Base-by-base conservation (phyloP, 2,113 vertebrate genomes). In the Brachyhypopomus occidentalis region DNA sequence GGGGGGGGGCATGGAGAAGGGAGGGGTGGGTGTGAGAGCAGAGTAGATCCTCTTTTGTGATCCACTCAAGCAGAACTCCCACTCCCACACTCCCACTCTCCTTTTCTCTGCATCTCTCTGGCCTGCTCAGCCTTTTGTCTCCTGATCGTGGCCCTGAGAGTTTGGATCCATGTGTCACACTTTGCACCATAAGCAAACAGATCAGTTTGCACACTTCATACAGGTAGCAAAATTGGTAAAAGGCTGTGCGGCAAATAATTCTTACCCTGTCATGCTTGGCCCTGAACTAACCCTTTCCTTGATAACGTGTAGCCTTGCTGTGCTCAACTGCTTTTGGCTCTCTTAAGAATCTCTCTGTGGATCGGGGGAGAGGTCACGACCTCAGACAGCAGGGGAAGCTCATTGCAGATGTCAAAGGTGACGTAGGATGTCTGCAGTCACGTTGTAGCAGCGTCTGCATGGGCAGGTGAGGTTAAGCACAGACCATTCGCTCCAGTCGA, bases 41-140 rank as follows among this genome's bases (percentile, higher is more conserved):
- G 83, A 84, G 79, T 82, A 84, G 88, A 90, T 87, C 84, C 77
- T 34, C 79, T 86, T 93, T 94, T 94, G 86, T 92, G 88, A 89
- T 77, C 88, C 92, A 91, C 78, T 94, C 84, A 91, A 90, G 93
- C 91, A 89, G 90, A 94, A 93, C 91, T 88, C 86, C 89, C 86
- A 87, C 88, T 85, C 80, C 36, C 88, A 73, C 88, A 77, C 41
- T 66, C 84, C 83, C 17, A 45, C 64, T 62, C 77, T 79, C 72
- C 79, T 80, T 79, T 82, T 83, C 72, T 76, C 62, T 75, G 20
- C 80, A 76, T 19, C 58, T 80, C 36, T 12, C 52, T 71, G 79
- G 72, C 74, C 67, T 59, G 62, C 74, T 56, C 56, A 34, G n/a
- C 58, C 63, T 77, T 77, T 41, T 52, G 7, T 52, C 12, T 52